phyloP scores from a whole-genome alignment of 2,888 invertebrate genomes.

The Lithosia quadra region DNA sequence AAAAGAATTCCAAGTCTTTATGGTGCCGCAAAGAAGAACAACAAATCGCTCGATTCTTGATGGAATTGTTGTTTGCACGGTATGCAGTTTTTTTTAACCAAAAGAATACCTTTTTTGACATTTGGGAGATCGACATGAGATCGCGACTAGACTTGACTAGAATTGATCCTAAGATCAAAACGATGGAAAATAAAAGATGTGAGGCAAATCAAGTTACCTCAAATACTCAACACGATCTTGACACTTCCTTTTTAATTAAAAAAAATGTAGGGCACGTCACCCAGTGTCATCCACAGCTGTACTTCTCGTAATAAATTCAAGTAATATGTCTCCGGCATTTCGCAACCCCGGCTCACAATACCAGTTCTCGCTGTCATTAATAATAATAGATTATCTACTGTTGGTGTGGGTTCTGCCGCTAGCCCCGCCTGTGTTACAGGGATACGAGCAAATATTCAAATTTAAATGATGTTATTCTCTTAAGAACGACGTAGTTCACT shows the following conservation, averaged over 20 bases:
- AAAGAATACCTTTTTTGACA: too few relatives aligned
- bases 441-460: not conserved
- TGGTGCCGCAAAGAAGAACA: too few relatives aligned
- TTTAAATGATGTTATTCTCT: not conserved
- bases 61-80: too few relatives aligned
- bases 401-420: not conserved
- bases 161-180: too few relatives aligned
- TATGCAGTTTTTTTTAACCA: too few relatives aligned
- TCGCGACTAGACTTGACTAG: too few relatives aligned
- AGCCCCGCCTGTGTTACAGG: not conserved
- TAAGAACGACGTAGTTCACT: not conserved
- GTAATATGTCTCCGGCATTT: constrained; percentile 3
- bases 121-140: too few relatives aligned
- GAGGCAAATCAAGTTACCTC: not conserved
- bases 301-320: not conserved
- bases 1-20: too few relatives aligned
- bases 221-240: not conserved
- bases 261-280: constrained; percentile 3
- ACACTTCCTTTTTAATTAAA: not conserved
- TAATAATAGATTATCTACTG: constrained; percentile 6
- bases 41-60: too few relatives aligned
- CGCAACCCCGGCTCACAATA: constrained; percentile 3
- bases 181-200: not conserved
- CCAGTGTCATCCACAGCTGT: not conserved
- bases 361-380: not conserved